Evolutionary conservation across 1,140 invertebrate genomes (phyloP).

Genomic region (Solenopsis fugax): DNA sequence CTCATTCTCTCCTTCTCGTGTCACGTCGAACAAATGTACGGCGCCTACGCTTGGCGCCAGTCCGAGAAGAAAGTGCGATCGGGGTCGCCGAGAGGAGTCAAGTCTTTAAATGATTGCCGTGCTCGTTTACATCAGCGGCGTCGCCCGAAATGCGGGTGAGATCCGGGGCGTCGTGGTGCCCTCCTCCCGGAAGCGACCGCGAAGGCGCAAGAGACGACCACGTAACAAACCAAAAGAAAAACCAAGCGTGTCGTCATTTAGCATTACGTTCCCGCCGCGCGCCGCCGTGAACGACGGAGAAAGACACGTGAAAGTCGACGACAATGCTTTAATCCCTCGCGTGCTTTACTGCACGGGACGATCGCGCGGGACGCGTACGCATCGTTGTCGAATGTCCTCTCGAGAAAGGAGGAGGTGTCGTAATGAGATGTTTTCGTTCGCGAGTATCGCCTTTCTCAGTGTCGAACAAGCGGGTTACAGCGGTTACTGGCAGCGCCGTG

Average conservation of each 20-base stretch:
- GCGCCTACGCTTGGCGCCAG: slow-evolving; percentile 80
- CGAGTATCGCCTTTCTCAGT: slow-evolving; percentile 29
- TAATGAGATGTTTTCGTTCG: slow-evolving; percentile 58
- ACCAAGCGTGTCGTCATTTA: slow-evolving; percentile 69
- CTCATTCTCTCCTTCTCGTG: slow-evolving; percentile 2
- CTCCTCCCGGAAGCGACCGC: slow-evolving; percentile 67
- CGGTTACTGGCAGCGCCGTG: slow-evolving; percentile 18
- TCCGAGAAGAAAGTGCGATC: slow-evolving; percentile 76
- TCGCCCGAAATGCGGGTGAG: slow-evolving; percentile 71
- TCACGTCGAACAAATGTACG: slow-evolving; percentile 68
- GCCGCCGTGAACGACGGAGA: slow-evolving; percentile 41
- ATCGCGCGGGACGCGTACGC: background rate
- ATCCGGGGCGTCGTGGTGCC: slow-evolving; percentile 65
- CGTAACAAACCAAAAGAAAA: slow-evolving; percentile 67
- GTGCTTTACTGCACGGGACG: slow-evolving; percentile 23
- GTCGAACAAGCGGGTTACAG: slow-evolving; percentile 24
- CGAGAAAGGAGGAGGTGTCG: slow-evolving; percentile 43
- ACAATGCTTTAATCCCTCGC: slow-evolving; percentile 59
- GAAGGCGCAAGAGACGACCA: slow-evolving; percentile 57
- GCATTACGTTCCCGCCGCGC: slow-evolving; percentile 38
- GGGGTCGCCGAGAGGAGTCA: slow-evolving; percentile 65
- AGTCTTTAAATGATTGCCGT: slow-evolving; percentile 73
- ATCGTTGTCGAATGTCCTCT: slow-evolving; percentile 36
- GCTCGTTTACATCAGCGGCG: slow-evolving; percentile 66
- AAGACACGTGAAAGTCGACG: slow-evolving; percentile 70